These are phyloP conservation scores for Coracopsis vasa DNA, from an alignment of 2,113 vertebrate genomes.

Conservation along the genomic window DNA sequence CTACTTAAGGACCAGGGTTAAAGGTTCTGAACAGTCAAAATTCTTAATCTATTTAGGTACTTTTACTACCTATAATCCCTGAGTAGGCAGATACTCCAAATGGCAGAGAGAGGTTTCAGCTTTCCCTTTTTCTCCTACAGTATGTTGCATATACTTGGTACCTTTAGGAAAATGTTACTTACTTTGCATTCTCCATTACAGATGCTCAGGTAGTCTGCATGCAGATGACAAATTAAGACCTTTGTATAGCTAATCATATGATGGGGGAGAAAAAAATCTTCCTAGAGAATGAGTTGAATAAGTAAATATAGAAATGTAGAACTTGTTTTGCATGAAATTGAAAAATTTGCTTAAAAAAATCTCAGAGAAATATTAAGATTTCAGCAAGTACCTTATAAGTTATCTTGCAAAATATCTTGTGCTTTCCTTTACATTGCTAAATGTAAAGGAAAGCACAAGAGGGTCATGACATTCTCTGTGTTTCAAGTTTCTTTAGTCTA, in stretches of 20 bases:
- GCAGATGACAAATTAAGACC: background rate
- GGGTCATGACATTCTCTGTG: accelerated
- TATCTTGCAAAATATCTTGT: background rate
- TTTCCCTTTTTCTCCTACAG: background rate
- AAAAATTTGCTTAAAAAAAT: background rate
- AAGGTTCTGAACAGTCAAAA: background rate
- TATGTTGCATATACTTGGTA: background rate
- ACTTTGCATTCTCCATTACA: background rate
- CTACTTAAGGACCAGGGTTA: background rate
- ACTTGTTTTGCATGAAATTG: background rate
- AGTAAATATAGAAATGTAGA: background rate
- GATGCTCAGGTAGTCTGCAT: background rate
- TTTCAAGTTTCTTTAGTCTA: background rate
- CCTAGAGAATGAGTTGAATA: background rate
- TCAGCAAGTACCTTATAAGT: background rate
- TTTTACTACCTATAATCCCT: background rate
- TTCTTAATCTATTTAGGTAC: background rate
- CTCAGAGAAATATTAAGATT: background rate
- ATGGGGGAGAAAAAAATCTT: background rate
- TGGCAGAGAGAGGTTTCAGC: background rate
- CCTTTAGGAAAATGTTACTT: background rate
- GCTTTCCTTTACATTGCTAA: background rate
- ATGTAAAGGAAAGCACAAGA: background rate
- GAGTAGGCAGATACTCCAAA: background rate
- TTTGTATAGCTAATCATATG: background rate